Evolutionary conservation across 2,113 vertebrate species (phyloP).

Genomic region (Todiramphus saurophagus): DNA sequence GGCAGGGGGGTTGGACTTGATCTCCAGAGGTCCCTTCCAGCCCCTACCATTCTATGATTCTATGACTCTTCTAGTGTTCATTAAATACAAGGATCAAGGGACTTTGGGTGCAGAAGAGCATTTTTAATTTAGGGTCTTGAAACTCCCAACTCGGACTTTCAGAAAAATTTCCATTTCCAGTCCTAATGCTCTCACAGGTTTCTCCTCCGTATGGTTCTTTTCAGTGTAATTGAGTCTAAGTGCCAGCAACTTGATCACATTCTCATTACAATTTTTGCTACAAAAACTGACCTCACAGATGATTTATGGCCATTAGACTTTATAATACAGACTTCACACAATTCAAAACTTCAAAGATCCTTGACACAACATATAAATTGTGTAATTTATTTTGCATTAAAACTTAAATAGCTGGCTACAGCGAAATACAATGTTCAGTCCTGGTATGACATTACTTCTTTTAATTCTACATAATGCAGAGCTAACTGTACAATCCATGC

Average conservation of each 20-base stretch:
- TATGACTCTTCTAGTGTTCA: background rate
- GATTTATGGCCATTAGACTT: constrained; percentile 69
- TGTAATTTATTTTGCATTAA: constrained; percentile 66
- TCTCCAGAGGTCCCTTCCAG: too few species aligned
- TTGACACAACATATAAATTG: constrained; percentile 54
- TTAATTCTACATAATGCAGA: background rate
- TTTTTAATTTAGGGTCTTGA: constrained; percentile 33
- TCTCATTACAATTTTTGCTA: constrained; percentile 74
- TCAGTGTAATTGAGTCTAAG: constrained; percentile 77
- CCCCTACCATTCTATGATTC: too few species aligned
- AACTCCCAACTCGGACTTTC: constrained; percentile 17
- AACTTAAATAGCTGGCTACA: constrained; percentile 54
- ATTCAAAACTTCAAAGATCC: constrained; percentile 69
- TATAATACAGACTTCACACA: background rate
- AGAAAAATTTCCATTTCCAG: constrained; percentile 51
- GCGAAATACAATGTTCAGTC: constrained; percentile 14
- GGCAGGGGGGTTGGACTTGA: too few species aligned
- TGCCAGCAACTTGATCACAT: constrained; percentile 72
- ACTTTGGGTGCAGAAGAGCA: background rate
- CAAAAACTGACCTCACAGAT: constrained; percentile 68
- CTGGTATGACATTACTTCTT: constrained; percentile 27
- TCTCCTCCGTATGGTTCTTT: constrained; percentile 78
- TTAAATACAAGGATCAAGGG: constrained; percentile 19
- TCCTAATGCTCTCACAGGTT: constrained; percentile 60
- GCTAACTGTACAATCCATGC: background rate